A percentile compares a stretch with the other conserved stretches of the same genome.
These are phyloP conservation scores for Acleris emargana DNA, from an alignment of 2,888 invertebrate genomes.

Conservation along the genomic window DNA sequence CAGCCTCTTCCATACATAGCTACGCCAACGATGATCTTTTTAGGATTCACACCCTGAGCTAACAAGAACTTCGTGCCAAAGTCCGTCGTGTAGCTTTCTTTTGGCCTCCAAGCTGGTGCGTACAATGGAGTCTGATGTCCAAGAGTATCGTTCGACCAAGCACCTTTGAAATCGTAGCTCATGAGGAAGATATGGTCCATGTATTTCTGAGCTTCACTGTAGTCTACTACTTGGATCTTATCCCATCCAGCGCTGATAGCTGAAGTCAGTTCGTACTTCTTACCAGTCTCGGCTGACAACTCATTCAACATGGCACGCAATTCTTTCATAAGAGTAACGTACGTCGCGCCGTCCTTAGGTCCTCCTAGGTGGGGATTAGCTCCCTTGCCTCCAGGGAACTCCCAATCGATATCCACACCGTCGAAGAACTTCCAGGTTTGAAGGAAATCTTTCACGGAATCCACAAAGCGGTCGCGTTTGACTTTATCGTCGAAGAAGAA, in stretches of 20 bases:
- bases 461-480: conserved; percentile 72
- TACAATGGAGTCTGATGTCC: conserved; percentile 74
- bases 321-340: conserved; percentile 73
- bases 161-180: conserved; percentile 80
- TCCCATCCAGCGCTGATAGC: conserved; percentile 81
- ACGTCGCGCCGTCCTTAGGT: conserved; percentile 71
- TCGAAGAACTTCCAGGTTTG: conserved; percentile 80
- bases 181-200: conserved; percentile 80
- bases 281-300: conserved; percentile 68
- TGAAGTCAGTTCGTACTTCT: conserved; percentile 75
- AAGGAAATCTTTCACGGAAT: conserved; percentile 75
- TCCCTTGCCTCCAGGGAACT: conserved; percentile 80
- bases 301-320: conserved; percentile 74
- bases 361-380: conserved; percentile 75
- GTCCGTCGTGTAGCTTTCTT: conserved; percentile 79
- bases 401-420: conserved; percentile 80
- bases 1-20: conserved; percentile 80
- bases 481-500: conserved; percentile 72
- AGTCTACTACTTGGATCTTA: conserved; percentile 78
- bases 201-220: conserved; percentile 73
- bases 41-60: conserved; percentile 75
- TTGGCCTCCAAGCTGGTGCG: conserved; percentile 72
- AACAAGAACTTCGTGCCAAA: conserved; percentile 73
- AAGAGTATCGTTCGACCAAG: conserved; percentile 77
- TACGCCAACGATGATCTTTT: conserved; percentile 75